Base-by-base conservation (phyloP, 1,140 invertebrate genomes). In the Apis cerana region DNA sequence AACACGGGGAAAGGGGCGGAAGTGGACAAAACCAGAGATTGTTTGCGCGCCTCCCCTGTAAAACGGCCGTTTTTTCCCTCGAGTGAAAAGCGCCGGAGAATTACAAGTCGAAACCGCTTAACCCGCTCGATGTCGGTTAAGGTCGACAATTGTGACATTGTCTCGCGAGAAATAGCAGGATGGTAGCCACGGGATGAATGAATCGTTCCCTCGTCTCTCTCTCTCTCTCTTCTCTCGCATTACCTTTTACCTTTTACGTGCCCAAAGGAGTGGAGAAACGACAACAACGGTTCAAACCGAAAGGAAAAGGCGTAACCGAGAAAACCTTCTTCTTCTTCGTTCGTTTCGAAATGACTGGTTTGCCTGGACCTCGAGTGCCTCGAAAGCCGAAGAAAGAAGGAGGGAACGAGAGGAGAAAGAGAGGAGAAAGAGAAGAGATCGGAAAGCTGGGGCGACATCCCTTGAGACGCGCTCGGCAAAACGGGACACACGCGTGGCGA, bases 91-190 rank as follows among this genome's bases (percentile, higher is more conserved):
- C 79, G 59, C 19, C 15, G 13, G 58, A 23, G 64, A 83, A 85
- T 87, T 89, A 75, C 75, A 72, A 89, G 79, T 85, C 78, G 70
- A 89, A 89, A 74, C n/a, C 78, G 70, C 81, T 89, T 86, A 83
- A 74, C 56, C 54, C n/a, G 74, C n/a, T 27, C 71, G 72, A 82
- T 75, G 62, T 82, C 72, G 80, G 72, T 82, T 71, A 81, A 75
- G 69, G 76, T 79, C 76, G 82, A 65, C 50, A 13, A 33, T 27
- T 27, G 82, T 67, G 52, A 69, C 80, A 78, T 77, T 78, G 65
- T 67, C 58, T 65, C 27, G 27, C 68, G 69, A 56, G 48, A 54
- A 52, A 10, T 19, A n/a, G 52, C 4, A 43, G 33, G 33, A 43
- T 43, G 33, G 33, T 43, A 43, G 33, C 33, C 33, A 21, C 12